Conservation (phyloP, 2,888 invertebrate species). For the Stenchaetothrips biformis region DNA sequence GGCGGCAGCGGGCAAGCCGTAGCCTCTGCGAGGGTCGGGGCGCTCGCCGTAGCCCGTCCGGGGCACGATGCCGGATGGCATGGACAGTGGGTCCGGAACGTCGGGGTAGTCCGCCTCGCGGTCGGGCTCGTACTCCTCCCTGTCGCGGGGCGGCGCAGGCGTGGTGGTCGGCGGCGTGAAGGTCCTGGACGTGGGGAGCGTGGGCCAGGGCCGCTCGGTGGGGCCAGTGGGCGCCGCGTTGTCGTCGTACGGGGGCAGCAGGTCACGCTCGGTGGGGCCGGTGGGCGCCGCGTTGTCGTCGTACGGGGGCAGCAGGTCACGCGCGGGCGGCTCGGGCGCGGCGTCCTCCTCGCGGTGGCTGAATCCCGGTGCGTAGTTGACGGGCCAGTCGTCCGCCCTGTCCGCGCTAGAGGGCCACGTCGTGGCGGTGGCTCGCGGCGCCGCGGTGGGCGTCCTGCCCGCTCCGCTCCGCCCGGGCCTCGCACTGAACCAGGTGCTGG, state of each 20-base stretch:
- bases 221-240: neutral
- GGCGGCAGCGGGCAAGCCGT: neutral
- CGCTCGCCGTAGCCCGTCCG: neutral
- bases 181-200: neutral
- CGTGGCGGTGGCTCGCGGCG: neutral
- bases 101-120: neutral
- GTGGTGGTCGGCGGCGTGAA: neutral
- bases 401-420: too few relatives aligned
- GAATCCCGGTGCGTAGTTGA: constrained; percentile 4
- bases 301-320: neutral
- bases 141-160: neutral
- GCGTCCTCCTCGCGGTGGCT: neutral
- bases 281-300: neutral
- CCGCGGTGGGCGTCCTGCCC: neutral
- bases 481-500: too few relatives aligned
- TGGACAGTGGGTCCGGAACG: neutral
- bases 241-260: neutral
- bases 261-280: neutral
- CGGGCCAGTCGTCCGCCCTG: neutral
- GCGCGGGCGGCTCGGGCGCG: neutral
- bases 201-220: neutral
- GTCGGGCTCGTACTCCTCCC: neutral
- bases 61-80: neutral
- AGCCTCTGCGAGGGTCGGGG: neutral
- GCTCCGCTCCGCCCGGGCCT: neutral